Evolutionary conservation across 2,888 invertebrate genomes (phyloP).

Genomic region (Melipona bicolor): DNA sequence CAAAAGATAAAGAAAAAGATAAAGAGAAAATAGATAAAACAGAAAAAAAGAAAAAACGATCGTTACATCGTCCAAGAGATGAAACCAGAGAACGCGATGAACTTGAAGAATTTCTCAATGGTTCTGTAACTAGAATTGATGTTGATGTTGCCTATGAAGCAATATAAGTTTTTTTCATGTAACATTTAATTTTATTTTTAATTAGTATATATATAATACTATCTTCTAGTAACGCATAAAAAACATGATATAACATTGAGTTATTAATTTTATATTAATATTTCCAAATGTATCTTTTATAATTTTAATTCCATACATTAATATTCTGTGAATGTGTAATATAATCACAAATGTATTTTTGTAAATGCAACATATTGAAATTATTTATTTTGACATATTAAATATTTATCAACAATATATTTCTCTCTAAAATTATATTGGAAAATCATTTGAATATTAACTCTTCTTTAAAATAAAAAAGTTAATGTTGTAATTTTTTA

Average conservation of each 20-base stretch:
- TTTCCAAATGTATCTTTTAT: slow-evolving; percentile 40
- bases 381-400: slow-evolving; percentile 35
- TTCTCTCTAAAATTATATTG: slow-evolving; percentile 22
- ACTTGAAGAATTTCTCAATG: slow-evolving; percentile 88
- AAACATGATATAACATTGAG: slow-evolving; percentile 34
- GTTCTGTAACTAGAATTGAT: slow-evolving; percentile 85
- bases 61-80: slow-evolving; percentile 82
- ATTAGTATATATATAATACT: slow-evolving; percentile 27
- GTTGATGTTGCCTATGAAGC: slow-evolving; percentile 87
- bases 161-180: slow-evolving; percentile 82
- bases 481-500: slow-evolving; percentile 28
- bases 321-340: slow-evolving; percentile 23
- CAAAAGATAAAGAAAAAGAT: slow-evolving; percentile 84
- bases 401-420: slow-evolving; percentile 23
- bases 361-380: slow-evolving; percentile 3
- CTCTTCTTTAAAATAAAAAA: slow-evolving; percentile 23
- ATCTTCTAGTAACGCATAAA: slow-evolving; percentile 36
- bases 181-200: slow-evolving; percentile 22
- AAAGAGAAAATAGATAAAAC: slow-evolving; percentile 85
- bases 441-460: slow-evolving; percentile 1
- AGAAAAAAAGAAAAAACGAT: slow-evolving; percentile 84
- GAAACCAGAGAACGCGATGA: slow-evolving; percentile 85
- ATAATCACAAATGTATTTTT: slow-evolving; percentile 12
- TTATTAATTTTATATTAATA: slow-evolving; percentile 26
- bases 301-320: slow-evolving; percentile 41